Evolutionary conservation across 2,888 invertebrate species (phyloP).

Genomic region (Trissolcus japonicus): DNA sequence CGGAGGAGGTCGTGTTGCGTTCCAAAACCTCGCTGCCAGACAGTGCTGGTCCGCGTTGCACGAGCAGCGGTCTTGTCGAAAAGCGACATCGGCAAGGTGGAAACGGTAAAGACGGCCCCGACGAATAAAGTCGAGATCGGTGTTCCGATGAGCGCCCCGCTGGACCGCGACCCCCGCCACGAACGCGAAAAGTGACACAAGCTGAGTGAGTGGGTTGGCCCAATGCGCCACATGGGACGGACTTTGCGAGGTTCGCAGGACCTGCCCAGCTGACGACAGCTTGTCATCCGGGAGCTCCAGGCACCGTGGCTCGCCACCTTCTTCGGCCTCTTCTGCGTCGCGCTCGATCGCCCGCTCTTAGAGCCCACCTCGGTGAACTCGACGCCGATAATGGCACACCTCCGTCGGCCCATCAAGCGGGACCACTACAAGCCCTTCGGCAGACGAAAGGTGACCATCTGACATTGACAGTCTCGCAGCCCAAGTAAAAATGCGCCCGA

Average conservation of each 20-base stretch:
- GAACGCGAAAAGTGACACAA: too few species aligned
- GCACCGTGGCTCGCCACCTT: constrained; percentile 18
- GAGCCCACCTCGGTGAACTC: constrained; percentile 9
- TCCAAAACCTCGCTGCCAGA: constrained; percentile 72
- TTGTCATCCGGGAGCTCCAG: constrained; percentile 47
- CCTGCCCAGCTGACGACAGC: constrained; percentile 69
- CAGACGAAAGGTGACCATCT: constrained; percentile 70
- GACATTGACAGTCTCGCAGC: constrained; percentile 33
- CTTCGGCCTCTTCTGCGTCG: constrained; percentile 24
- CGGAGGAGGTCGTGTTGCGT: constrained; percentile 73
- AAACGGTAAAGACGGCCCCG: too few species aligned
- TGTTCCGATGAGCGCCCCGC: too few species aligned
- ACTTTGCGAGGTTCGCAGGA: constrained; percentile 64
- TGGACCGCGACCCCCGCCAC: too few species aligned
- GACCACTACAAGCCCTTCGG: constrained; percentile 74
- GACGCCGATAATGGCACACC: constrained; percentile 68
- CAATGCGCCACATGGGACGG: constrained; percentile 65
- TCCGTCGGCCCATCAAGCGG: constrained; percentile 69
- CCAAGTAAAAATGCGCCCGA: constrained; percentile 26
- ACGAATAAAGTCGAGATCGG: too few species aligned
- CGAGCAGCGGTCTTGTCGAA: constrained; percentile 24
- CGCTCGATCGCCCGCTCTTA: constrained; percentile 25
- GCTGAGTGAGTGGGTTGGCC: constrained; percentile 50
- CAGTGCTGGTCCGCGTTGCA: constrained; percentile 56
- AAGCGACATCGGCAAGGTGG: not conserved